Evolutionary conservation across 2,113 vertebrate species (phyloP).

Genomic region (Osmerus eperlanus): DNA sequence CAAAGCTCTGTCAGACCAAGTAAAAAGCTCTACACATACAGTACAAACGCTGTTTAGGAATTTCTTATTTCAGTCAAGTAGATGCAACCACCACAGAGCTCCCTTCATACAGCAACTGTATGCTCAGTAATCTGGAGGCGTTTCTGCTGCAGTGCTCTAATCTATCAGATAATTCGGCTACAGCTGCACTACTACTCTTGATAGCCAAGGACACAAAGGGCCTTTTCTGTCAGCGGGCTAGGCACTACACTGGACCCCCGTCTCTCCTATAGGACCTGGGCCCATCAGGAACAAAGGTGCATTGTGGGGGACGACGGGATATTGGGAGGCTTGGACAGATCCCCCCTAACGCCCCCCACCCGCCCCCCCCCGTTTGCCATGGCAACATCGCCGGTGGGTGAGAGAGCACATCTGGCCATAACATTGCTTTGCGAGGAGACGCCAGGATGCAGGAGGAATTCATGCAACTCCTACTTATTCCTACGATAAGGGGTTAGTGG

Average conservation of each 20-base stretch:
- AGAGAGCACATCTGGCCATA: conserved; percentile 54
- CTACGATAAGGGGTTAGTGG: conserved; percentile 21
- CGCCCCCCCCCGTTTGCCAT: conserved; percentile 6
- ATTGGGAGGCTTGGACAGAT: conserved; percentile 48
- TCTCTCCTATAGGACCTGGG: conserved; percentile 10
- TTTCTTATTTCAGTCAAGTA: background rate
- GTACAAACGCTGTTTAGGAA: too few species aligned
- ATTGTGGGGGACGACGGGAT: conserved; percentile 32
- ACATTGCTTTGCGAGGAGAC: conserved; percentile 18
- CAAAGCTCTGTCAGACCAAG: too few species aligned
- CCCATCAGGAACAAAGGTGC: conserved; percentile 43
- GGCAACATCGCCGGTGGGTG: background rate
- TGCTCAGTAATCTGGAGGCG: background rate
- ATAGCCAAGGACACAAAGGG: conserved; percentile 29
- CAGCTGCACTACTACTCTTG: background rate
- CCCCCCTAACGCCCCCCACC: conserved; percentile 14
- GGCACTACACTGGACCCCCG: conserved; percentile 5
- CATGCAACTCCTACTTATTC: conserved; percentile 17
- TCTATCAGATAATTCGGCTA: background rate
- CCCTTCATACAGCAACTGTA: background rate
- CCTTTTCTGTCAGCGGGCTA: conserved; percentile 26
- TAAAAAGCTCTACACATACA: too few species aligned
- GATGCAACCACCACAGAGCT: background rate
- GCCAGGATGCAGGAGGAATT: background rate
- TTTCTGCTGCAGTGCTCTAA: background rate